Base-by-base conservation (phyloP, 2,113 vertebrate species). In the Coryphaenoides rupestris region DNA sequence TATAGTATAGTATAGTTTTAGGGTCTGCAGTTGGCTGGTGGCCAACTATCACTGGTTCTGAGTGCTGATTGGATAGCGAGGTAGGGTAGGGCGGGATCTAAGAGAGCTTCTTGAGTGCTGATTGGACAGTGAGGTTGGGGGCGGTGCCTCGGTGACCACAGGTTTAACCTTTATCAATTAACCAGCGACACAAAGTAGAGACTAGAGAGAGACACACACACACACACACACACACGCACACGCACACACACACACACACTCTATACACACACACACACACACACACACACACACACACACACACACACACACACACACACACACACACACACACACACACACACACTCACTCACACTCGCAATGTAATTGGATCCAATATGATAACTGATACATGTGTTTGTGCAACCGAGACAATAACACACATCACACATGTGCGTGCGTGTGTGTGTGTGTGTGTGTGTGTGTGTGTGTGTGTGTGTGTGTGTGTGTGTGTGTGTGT, bases 161-260 rank as follows among this genome's bases (percentile, higher is more conserved):
- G 62, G 64, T 80, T 87, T 86, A 87, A 84, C 85, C 85, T 86
- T 84, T 87, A 87, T 87, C 82, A 86, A 87, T 87, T 83, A 87
- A 84, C 81, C 85, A 87, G 12, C 63, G 73, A 78, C 79, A 86
- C 83, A 84, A 85, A 87, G 82, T 65, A 66, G 65, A 58, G 19
- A 55, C 65, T 62, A 74, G 80, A 75, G 80, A 84, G 70, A 62
- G 24, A 85, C 68, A 71, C 84, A 76, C 66, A 76, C 68, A 68
- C 68, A 33, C 7, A 47, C 56, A 63, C 58, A 23, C 47, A 60
- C 22, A 65, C 58, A 73, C 61, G 72, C 55, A 66, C 19, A 58
- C 26, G 66, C 54, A 55, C 24, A 62, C 55, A 65, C 40, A 61
- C 57, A 3, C 0, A 46, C 22, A n/a, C n/a, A n/a, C n/a, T n/a